These are phyloP conservation scores for Antedon mediterranea DNA, from an alignment of 53 echinoderm and acorn worm genomes.

Conservation along the genomic window DNA sequence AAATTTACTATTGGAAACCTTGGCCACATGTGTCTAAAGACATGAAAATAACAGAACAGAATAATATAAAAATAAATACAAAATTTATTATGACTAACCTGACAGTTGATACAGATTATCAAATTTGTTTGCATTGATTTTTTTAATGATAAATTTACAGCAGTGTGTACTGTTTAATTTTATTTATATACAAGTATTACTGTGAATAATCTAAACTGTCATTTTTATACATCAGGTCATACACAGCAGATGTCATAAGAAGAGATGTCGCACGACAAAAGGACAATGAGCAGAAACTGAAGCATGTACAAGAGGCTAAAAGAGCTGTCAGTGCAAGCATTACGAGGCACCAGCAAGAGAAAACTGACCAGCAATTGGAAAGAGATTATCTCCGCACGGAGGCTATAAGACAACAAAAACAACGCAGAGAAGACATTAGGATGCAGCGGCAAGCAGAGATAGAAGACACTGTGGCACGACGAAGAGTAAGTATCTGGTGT, in stretches of 20 bases:
- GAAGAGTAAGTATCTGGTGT: slow-evolving; percentile 75
- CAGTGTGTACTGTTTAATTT: too few relatives aligned
- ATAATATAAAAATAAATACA: too few relatives aligned
- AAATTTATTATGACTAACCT: too few relatives aligned
- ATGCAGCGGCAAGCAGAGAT: slow-evolving; percentile 72
- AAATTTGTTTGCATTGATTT: too few relatives aligned
- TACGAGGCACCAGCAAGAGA: slow-evolving; percentile 27
- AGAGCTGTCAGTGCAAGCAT: slow-evolving; percentile 49
- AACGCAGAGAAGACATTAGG: slow-evolving; percentile 44
- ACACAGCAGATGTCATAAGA: slow-evolving; percentile 51
- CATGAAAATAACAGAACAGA: too few relatives aligned
- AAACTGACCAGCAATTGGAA: slow-evolving; percentile 21
- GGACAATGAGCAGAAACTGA: slow-evolving; percentile 48
- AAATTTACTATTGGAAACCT: too few relatives aligned
- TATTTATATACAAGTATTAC: too few relatives aligned
- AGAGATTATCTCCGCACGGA: slow-evolving; percentile 40
- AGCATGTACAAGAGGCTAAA: slow-evolving; percentile 38
- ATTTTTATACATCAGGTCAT: too few relatives aligned
- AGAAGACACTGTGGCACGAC: slow-evolving; percentile 36
- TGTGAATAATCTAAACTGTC: too few relatives aligned
- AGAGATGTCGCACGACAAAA: slow-evolving; percentile 60
- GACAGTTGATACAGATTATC: too few relatives aligned
- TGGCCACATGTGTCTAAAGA: too few relatives aligned
- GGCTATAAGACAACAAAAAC: slow-evolving; percentile 21
- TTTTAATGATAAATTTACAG: too few relatives aligned